Evolutionary conservation across 2,888 invertebrate species (phyloP).

Genomic region (Drosophila flavopinicola): DNA sequence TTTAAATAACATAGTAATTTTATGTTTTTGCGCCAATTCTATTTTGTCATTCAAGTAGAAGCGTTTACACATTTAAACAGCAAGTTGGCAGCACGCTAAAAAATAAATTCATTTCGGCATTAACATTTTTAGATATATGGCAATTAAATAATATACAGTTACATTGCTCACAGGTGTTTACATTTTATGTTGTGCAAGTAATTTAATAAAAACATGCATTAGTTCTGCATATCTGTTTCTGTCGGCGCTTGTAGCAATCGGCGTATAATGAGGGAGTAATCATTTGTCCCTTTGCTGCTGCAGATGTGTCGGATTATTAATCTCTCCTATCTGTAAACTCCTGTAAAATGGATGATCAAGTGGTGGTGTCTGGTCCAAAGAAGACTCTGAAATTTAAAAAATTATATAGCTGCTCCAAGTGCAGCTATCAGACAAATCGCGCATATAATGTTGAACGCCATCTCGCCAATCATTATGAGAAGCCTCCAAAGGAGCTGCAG

Average conservation of each 20-base stretch:
- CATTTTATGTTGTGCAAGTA: constrained; percentile 5
- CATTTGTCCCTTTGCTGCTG: not conserved
- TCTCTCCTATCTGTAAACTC: not conserved
- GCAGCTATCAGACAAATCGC: constrained; percentile 42
- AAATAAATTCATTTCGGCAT: not conserved
- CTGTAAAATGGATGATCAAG: constrained; percentile 27
- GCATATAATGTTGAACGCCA: constrained; percentile 47
- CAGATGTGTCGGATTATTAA: not conserved
- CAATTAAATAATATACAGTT: constrained; percentile 6
- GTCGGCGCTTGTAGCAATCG: too few species aligned
- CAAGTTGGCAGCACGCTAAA: constrained; percentile 3
- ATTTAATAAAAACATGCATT: not conserved
- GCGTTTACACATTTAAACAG: not conserved
- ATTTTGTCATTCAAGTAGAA: not conserved
- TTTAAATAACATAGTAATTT: too few species aligned
- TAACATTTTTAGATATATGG: not conserved
- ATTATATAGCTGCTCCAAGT: constrained; percentile 31
- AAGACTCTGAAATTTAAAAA: constrained; percentile 5
- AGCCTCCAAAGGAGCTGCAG: constrained; percentile 46
- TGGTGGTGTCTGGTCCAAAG: constrained; percentile 12
- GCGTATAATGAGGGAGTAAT: not conserved
- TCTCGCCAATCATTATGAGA: constrained; percentile 31
- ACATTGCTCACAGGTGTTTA: constrained; percentile 20
- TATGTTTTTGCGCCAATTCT: not conserved
- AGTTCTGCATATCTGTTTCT: not conserved